phyloP scores from a whole-genome alignment of 2,888 invertebrate genomes.

The Sinodicranocentrus sp. region DNA sequence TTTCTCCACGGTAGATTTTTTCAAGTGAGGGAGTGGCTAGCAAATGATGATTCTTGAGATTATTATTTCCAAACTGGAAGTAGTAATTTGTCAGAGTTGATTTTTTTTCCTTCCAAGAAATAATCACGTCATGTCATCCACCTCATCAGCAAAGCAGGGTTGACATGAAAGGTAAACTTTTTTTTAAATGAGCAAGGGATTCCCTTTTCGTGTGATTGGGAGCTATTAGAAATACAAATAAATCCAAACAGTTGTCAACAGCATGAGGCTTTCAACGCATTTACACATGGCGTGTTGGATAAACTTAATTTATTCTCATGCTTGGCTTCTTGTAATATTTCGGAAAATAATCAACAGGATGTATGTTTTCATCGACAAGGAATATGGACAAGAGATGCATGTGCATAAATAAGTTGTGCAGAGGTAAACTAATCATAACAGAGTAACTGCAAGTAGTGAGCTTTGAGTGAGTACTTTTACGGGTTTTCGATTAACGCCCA shows the following conservation, averaged over 20 bases:
- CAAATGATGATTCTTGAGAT: conserved; percentile 2
- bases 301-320: conserved; percentile 1
- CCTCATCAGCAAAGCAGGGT: conserved; percentile 24
- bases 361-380: too few species aligned
- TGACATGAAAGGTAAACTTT: conserved; percentile 57
- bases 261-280: conserved; percentile 52
- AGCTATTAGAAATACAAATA: background rate
- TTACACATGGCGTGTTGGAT: conserved; percentile 18
- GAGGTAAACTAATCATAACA: background rate
- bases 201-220: background rate
- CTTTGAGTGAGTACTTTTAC: conserved; percentile 27
- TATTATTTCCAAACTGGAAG: conserved; percentile 21
- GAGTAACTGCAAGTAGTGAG: background rate
- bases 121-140: conserved; percentile 48
- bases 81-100: background rate
- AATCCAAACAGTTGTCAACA: conserved; percentile 55
- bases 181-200: conserved; percentile 41
- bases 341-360: too few species aligned
- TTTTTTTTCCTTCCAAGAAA: background rate
- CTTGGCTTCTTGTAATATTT: too few species aligned
- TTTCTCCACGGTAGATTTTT: background rate
- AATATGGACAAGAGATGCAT: too few species aligned
- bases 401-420: too few species aligned
- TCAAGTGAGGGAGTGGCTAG: conserved; percentile 41
- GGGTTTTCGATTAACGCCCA: conserved; percentile 50